Base-by-base conservation (phyloP, 2,888 invertebrate genomes). In the Hofmannophila pseudospretella region DNA sequence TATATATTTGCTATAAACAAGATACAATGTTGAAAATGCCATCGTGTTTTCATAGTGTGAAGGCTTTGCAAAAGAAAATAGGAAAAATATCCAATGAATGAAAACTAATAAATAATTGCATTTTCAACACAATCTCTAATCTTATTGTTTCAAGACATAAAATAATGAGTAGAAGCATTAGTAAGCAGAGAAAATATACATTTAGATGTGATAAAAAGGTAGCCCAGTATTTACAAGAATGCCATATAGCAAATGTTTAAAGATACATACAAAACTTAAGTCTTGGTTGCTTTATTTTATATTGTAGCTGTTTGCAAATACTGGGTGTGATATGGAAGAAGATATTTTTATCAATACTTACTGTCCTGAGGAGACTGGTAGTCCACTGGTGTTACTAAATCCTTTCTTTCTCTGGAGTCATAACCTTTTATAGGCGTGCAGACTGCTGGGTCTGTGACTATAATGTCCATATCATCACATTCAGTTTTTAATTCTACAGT, bases 21-120 rank as follows among this genome's bases (percentile, higher is more conserved):
- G 7, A 11, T 4, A 27, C 2, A 66, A 76, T 84, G 86, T 85
- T 85, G 86, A 86, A 86, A 86, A 86, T 86, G 86, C 86, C 86
- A 84, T 85, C 86, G 79, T 86, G 86, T 80, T 86, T 86, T 79
- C 85, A 76, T 70, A 69, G 62, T 53, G 58, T 60, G 55, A 70
- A 70, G 67, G 67, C 57, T 58, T 75, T 73, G 73, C 72, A 77
- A 82, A 73, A 70, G 68, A 78, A 81, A 78, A 42, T 51, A 49
- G 57, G 59, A 66, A 66, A n/a, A 58, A 62, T 54, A 16, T 10
- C 22, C 10, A 36, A 31, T 61, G 47, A 63, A 68, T 73, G 71
- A 72, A 72, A 75, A 69, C 66, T 63, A 70, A 72, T 57, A 66
- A 72, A 71, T 76, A 79, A 85, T 78, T 84, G 85, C 86, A 86